A percentile compares a stretch with the other conserved stretches of the same genome.
phyloP scores from a whole-genome alignment of 2,888 invertebrate species.

The Drosophila crucigera region DNA sequence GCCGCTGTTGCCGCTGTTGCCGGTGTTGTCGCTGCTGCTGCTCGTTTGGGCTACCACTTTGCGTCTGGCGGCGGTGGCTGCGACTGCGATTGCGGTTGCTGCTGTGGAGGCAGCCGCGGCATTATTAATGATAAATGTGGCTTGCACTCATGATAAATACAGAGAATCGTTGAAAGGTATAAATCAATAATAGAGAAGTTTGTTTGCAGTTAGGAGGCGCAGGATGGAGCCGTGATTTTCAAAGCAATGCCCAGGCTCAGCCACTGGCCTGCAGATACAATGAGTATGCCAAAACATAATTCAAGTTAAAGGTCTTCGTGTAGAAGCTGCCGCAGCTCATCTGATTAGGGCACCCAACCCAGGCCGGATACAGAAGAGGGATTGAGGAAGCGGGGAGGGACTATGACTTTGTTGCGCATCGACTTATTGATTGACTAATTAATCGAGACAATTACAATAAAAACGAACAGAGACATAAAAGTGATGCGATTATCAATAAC shows the following conservation, averaged over 20 bases:
- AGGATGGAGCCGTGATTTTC: constrained; percentile 72
- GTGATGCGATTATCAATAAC: constrained; percentile 77
- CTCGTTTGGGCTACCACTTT: constrained; percentile 76
- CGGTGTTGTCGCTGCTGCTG: constrained; percentile 38
- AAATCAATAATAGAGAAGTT: constrained; percentile 84
- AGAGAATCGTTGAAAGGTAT: constrained; percentile 86
- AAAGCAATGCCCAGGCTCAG: constrained; percentile 13
- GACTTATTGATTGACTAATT: constrained; percentile 75
- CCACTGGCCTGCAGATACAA: constrained; percentile 62
- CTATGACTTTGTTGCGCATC: constrained; percentile 6
- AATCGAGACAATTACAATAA: constrained; percentile 55
- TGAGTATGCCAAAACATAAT: constrained; percentile 81
- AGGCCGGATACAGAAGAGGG: neutral
- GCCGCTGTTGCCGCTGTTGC: constrained; percentile 22
- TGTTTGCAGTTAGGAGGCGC: constrained; percentile 74
- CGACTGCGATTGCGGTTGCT: constrained; percentile 31
- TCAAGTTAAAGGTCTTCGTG: constrained; percentile 70
- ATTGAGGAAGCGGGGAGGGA: neutral
- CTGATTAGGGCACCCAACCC: constrained; percentile 58
- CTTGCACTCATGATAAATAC: constrained; percentile 85
- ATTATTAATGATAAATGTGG: constrained; percentile 85
- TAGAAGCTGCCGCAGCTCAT: constrained; percentile 66
- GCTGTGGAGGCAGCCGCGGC: constrained; percentile 55
- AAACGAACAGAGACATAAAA: constrained; percentile 61
- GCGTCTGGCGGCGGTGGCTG: constrained; percentile 46